Evolutionary conservation across 2,888 invertebrate genomes (phyloP), one percentile per base, ranked within the genome.

Genomic region (Cephus runcator): DNA sequence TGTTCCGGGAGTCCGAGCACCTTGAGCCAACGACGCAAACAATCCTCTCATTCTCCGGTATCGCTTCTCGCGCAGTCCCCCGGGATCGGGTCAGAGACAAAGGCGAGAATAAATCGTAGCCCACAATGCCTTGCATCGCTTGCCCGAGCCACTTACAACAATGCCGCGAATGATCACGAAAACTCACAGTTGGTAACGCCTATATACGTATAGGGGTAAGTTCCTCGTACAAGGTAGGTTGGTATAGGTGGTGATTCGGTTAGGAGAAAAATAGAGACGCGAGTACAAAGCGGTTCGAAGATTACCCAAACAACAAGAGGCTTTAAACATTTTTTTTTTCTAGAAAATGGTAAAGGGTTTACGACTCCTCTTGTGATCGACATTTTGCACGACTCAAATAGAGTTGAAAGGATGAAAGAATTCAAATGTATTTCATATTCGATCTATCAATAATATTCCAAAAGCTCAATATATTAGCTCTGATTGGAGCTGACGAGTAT

Each of bases 61-160:
- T 85, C 84, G 84, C 80, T 74, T 69, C 69, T 73, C 40, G 81
- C 40, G 80, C 81, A 81, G 81, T 83, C 85, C 83, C 85, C 76
- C 34, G 82, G 81, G 85, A 81, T 80, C 80, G 83, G 83, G 83
- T 86, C 86, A 84, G 86, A 83, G 84, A 83, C 83, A 85, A 86
- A 86, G 81, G 82, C 79, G 81, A 81, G 82, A 84, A 86, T 86
- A 86, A 86, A 86, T 86, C 85, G 80, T 76, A 68, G 71, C 36
- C 78, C 77, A 79, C 81, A 81, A 83, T 82, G 81, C 81, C 81
- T 77, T 82, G 81, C 79, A 78, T 77, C 75, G 73, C 80, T 77
- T 69, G 76, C 74, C 79, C 75, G 73, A 34, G 76, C 79, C 78
- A 78, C 80, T 82, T 82, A 81, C 82, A 81, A 82, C 80, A 81